phyloP scores from a whole-genome alignment of 2,797 vertebrate species.

The Mormyrus proboscirostris region DNA sequence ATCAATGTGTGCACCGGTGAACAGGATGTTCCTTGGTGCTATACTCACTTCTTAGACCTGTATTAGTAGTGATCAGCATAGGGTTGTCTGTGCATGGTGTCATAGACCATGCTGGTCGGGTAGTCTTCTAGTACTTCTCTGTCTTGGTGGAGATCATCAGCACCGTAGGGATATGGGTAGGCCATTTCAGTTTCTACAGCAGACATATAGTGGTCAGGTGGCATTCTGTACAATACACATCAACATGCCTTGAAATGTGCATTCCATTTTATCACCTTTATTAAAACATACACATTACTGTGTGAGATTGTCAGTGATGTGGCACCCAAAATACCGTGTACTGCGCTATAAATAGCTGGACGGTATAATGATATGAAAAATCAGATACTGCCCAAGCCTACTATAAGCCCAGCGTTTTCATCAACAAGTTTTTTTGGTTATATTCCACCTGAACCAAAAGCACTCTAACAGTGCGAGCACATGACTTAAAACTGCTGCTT shows the following conservation, averaged over 20 bases:
- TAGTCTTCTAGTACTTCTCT: slow-evolving; percentile 57
- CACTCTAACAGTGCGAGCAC: background rate
- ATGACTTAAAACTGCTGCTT: background rate
- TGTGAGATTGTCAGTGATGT: background rate
- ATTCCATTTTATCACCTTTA: background rate
- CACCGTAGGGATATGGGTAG: slow-evolving; percentile 54
- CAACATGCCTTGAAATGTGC: background rate
- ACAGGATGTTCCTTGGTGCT: background rate
- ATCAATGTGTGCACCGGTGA: too few relatives aligned
- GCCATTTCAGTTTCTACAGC: slow-evolving; percentile 55
- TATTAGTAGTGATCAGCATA: slow-evolving; percentile 63
- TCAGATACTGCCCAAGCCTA: background rate
- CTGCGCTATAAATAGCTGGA: background rate
- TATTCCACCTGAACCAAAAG: background rate
- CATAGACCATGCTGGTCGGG: slow-evolving; percentile 56
- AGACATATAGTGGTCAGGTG: background rate
- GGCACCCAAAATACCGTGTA: background rate
- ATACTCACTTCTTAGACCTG: slow-evolving; percentile 32
- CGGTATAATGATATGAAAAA: background rate
- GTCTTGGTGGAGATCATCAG: slow-evolving; percentile 54
- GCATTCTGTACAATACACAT: background rate
- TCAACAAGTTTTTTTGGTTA: background rate
- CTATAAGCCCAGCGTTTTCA: background rate
- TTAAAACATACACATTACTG: background rate
- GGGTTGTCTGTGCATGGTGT: slow-evolving; percentile 49